A percentile compares a stretch with the other conserved stretches of the same genome.
Conservation (phyloP, 2,113 vertebrate genomes). For the Phyllostomus hastatus region DNA sequence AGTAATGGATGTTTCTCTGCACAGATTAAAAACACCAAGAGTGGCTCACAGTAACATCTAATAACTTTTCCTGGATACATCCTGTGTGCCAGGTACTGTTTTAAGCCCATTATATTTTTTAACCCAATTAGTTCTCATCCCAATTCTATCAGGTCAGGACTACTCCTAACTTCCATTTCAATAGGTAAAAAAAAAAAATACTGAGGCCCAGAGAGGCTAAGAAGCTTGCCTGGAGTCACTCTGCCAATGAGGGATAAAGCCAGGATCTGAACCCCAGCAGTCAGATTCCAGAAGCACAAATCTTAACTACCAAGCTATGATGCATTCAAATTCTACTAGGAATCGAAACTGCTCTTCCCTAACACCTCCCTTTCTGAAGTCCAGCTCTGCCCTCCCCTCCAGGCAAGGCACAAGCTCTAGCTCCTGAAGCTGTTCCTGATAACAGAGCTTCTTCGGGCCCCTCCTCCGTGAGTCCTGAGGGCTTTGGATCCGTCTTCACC, state of each 20-base stretch:
- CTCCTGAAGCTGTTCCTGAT: neutral
- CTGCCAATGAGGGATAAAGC: neutral
- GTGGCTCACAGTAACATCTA: neutral
- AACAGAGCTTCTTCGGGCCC: neutral
- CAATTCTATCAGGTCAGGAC: neutral
- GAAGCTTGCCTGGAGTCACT: neutral
- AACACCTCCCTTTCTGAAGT: neutral
- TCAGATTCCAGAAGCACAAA: neutral
- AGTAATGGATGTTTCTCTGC: neutral
- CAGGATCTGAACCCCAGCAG: neutral
- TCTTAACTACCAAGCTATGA: neutral
- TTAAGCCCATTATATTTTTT: neutral
- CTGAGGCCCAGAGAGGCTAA: neutral
- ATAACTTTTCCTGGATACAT: neutral
- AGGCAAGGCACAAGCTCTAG: fast-evolving
- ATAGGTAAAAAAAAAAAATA: neutral
- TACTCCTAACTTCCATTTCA: neutral
- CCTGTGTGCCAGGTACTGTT: neutral
- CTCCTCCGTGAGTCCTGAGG: neutral
- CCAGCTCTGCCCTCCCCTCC: neutral
- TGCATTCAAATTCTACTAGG: neutral
- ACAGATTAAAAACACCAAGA: neutral
- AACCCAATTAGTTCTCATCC: neutral
- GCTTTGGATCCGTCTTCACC: neutral
- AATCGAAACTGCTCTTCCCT: neutral